Percentiles rank a stretch among this genome's conserved stretches.
phyloP scores from a whole-genome alignment of 2,888 invertebrate genomes.

The Epistrophe grossulariae region DNA sequence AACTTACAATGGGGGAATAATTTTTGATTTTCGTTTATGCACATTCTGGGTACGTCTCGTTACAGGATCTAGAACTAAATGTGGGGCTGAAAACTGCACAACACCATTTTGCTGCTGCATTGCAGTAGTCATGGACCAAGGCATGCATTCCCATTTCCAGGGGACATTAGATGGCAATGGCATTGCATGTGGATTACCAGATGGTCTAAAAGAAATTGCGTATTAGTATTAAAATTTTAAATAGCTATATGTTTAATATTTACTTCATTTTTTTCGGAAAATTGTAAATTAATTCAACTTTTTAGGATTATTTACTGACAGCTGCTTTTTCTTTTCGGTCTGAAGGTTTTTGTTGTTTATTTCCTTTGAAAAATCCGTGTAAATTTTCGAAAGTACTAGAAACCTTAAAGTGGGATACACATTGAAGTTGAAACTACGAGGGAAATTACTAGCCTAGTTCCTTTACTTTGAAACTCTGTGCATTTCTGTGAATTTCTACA shows the following conservation, averaged over 20 bases:
- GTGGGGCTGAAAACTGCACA: conserved; percentile 78
- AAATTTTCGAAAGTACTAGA: conserved; percentile 62
- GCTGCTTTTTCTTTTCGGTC: conserved; percentile 54
- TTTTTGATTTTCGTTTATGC: conserved; percentile 81
- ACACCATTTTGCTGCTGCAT: conserved; percentile 81
- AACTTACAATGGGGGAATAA: conserved; percentile 85
- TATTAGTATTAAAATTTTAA: neutral
- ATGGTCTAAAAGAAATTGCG: conserved; percentile 34
- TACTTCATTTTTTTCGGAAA: conserved; percentile 60
- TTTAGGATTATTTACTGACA: conserved; percentile 38
- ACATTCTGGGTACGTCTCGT: conserved; percentile 77
- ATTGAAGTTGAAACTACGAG: neutral
- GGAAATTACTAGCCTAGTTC: no score
- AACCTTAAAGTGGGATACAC: conserved; percentile 2
- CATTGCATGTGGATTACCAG: conserved; percentile 76
- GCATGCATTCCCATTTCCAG: conserved; percentile 85
- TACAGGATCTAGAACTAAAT: conserved; percentile 41
- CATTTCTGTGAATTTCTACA: no score
- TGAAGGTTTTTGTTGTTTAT: conserved; percentile 48
- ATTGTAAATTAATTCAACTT: neutral
- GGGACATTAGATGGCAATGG: conserved; percentile 78
- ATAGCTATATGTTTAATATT: neutral
- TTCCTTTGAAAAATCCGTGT: conserved; percentile 16
- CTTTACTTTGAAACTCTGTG: no score
- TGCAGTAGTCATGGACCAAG: conserved; percentile 84